These are phyloP conservation scores for Branchipolynoe longqiensis DNA, from an alignment of 2,888 invertebrate species.

Conservation along the genomic window DNA sequence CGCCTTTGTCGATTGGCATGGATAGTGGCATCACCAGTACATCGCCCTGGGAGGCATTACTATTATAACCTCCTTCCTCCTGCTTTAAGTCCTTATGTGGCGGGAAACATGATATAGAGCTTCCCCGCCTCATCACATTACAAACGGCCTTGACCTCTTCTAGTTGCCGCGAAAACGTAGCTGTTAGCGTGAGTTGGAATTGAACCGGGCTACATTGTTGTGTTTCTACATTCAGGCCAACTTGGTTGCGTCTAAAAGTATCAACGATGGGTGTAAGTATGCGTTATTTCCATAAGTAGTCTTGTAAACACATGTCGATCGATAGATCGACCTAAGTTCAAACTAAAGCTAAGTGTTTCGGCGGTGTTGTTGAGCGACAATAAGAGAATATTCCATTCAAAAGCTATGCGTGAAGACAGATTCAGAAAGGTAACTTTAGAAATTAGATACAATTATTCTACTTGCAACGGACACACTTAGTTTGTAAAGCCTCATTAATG, in stretches of 20 bases:
- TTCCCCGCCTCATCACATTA: background rate
- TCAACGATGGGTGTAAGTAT: constrained; percentile 37
- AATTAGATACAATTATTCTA: no score
- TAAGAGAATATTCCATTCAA: background rate
- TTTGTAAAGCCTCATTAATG: background rate
- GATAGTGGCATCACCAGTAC: background rate
- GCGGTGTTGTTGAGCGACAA: background rate
- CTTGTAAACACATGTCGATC: background rate
- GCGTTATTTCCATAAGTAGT: background rate
- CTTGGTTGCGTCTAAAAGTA: background rate
- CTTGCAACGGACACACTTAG: no score
- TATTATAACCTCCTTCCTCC: background rate
- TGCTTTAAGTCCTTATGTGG: background rate
- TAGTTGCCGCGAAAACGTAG: constrained; percentile 44
- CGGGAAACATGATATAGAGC: background rate
- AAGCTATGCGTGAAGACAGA: background rate
- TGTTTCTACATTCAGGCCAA: background rate
- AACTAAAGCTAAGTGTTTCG: background rate
- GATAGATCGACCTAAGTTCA: background rate
- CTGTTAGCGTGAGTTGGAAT: no score
- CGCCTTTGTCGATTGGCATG: background rate
- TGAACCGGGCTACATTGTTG: background rate
- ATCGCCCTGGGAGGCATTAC: background rate
- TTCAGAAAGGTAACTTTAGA: no score
- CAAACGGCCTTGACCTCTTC: constrained; percentile 21